Evolutionary conservation across 1,140 invertebrate genomes (phyloP).

Genomic region (Oedothorax gibbosus): DNA sequence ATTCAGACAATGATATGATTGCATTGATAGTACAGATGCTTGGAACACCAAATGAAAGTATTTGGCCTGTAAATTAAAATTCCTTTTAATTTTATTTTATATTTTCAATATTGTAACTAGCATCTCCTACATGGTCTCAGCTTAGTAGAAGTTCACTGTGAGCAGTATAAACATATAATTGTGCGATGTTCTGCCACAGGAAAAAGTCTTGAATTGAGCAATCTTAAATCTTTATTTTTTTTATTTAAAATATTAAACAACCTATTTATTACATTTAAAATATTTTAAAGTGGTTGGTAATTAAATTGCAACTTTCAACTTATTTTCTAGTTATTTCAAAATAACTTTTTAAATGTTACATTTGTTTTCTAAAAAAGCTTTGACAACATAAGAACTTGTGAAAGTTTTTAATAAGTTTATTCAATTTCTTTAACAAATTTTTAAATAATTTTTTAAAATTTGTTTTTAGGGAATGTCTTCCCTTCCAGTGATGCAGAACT

Average conservation of each 20-base stretch:
- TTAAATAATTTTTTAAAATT: background rate
- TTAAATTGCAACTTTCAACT: too few relatives aligned
- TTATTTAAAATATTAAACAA: too few relatives aligned
- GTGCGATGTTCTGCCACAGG: background rate
- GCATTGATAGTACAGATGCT: background rate
- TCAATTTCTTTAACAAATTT: background rate
- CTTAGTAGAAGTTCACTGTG: background rate
- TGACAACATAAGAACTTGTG: too few relatives aligned
- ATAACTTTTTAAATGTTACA: too few relatives aligned
- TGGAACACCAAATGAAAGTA: background rate
- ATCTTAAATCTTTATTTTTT: too few relatives aligned
- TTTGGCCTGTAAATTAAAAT: background rate
- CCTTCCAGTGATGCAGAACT: background rate
- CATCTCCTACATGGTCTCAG: background rate
- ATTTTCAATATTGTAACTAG: background rate
- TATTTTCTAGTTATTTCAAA: too few relatives aligned
- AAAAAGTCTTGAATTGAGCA: too few relatives aligned
- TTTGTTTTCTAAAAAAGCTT: too few relatives aligned
- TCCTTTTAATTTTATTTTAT: background rate
- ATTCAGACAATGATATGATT: slow-evolving; percentile 14
- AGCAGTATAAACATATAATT: background rate
- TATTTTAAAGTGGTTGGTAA: too few relatives aligned
- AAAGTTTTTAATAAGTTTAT: too few relatives aligned
- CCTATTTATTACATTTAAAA: too few relatives aligned
- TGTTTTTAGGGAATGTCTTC: background rate